Evolutionary conservation across 1,140 invertebrate genomes (phyloP).

Genomic region (Penaeus japonicus): DNA sequence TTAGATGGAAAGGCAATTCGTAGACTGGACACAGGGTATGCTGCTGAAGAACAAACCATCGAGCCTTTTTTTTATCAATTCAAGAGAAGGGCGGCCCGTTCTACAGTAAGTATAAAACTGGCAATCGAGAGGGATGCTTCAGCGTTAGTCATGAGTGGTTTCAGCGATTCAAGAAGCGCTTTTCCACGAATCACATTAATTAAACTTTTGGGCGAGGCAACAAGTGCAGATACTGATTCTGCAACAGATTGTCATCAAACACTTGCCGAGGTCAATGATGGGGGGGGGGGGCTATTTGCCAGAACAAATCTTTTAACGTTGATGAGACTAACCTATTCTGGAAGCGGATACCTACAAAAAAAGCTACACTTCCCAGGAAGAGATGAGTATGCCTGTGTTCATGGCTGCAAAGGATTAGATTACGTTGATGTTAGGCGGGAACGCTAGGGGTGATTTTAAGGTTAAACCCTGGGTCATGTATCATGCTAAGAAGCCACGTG

Average conservation of each 20-base stretch:
- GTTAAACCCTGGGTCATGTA: constrained; percentile 66
- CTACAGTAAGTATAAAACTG: background rate
- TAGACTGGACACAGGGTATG: too few species aligned
- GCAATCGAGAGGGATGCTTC: background rate
- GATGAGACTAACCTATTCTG: constrained; percentile 66
- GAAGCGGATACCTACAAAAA: constrained; percentile 66
- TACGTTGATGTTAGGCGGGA: constrained; percentile 64
- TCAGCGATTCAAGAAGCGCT: background rate
- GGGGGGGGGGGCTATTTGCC: constrained; percentile 31
- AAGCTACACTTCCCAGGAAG: constrained; percentile 63
- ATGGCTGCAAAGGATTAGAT: constrained; percentile 66
- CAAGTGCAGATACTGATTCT: too few species aligned
- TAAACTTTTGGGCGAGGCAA: background rate
- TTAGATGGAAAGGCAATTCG: too few species aligned
- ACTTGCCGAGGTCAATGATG: background rate
- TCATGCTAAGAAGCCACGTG: constrained; percentile 63
- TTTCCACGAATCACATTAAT: background rate
- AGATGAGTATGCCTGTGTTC: constrained; percentile 64
- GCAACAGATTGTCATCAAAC: background rate
- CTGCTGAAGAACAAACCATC: too few species aligned
- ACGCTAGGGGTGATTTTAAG: constrained; percentile 64
- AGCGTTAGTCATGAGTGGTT: background rate
- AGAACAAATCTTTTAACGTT: constrained; percentile 64
- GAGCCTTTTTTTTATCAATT: too few species aligned
- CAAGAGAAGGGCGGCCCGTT: background rate